phyloP scores from a whole-genome alignment of 64 coral and sea anemone species.

The Acropora yongei region DNA sequence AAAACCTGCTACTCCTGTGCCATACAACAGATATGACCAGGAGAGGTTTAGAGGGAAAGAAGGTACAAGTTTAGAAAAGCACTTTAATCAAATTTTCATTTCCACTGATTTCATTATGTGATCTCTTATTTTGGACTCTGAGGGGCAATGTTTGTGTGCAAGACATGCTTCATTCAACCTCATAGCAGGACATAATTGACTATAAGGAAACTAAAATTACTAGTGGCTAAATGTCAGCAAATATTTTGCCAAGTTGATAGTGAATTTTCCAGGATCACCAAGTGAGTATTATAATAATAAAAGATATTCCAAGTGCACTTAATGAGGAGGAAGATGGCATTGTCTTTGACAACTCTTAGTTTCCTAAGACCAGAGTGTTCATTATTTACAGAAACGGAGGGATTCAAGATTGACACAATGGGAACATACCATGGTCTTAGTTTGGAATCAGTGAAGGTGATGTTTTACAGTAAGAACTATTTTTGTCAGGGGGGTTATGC shows the following conservation, averaged over 20 bases:
- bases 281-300: too few species aligned
- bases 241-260: too few species aligned
- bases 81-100: too few species aligned
- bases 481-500: neutral
- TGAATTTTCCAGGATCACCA: too few species aligned
- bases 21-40: conserved; percentile 99
- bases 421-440: conserved; percentile 98
- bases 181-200: too few species aligned
- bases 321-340: neutral
- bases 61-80: conserved; percentile 41
- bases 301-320: too few species aligned
- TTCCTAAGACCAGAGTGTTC: neutral
- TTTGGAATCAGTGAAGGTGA: conserved; percentile 93
- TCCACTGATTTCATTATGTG: too few species aligned
- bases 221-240: too few species aligned
- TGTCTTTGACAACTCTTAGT: neutral
- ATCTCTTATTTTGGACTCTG: too few species aligned
- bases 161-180: too few species aligned
- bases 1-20: conserved; percentile 84
- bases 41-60: conserved; percentile 98
- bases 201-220: too few species aligned
- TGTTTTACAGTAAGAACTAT: neutral
- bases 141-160: too few species aligned
- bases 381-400: conserved; percentile 89
- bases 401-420: conserved; percentile 99